Evolutionary conservation across 2,113 vertebrate genomes (phyloP), one percentile per base, ranked within the genome.

Genomic region (Triplophysa siluroides): DNA sequence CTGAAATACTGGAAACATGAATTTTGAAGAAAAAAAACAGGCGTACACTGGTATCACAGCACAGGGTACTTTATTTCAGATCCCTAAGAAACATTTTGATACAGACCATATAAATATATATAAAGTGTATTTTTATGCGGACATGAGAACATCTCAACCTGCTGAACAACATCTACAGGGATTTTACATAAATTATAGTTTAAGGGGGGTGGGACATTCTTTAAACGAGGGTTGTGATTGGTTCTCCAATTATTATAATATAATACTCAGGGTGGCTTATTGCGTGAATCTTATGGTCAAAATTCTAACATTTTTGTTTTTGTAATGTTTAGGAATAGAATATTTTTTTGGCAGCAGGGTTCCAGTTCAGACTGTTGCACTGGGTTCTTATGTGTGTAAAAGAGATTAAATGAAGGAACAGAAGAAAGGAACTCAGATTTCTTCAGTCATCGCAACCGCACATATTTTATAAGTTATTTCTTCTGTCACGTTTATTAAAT

Each of bases 1-100:
- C 92, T 93, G 91, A 89, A 90, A 88, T 92, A 93, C 93, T 94
- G 93, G 93, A 93, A 92, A 90, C 81, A 88, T 87, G 88, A 86
- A 79, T 92, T 90, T 87, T 45, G 43, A 45, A 12, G 10, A 45
- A 85, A 86, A 87, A 89, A 91, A 73, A 90, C 74, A 83, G 84
- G 85, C 88, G 85, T 90, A 90, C 90, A 91, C 90, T 92, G 90
- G 89, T 90, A 91, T 83, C 78, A 90, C 90, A 89, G 89, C 89
- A 93, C 92, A 94, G 91, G 93, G 92, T 93, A 92, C 91, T 92
- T 92, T 91, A 91, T 92, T 91, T 90, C 75, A 88, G 63, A 80
- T 89, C 89, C 87, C 89, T 87, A 84, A 82, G 81, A 84, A 78
- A 85, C 83, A 85, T 92, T 94, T 93, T 94, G 92, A 92, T 93